These are phyloP conservation scores for Scaptomyza reducta DNA, from an alignment of 2,888 invertebrate species.

Conservation along the genomic window DNA sequence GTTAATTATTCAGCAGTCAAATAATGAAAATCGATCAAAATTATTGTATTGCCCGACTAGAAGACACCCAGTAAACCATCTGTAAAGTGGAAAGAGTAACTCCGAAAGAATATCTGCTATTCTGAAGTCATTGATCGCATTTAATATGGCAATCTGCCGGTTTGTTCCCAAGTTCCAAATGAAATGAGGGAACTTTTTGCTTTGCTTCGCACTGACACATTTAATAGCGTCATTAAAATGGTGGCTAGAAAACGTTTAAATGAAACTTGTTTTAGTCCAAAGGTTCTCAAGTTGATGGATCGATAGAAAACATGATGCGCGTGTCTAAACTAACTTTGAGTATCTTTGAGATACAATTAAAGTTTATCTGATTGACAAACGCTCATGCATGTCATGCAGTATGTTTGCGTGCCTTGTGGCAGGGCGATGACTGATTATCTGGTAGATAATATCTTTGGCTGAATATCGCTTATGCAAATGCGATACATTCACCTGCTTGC, in stretches of 20 bases:
- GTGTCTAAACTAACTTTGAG: background rate
- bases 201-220: conserved; percentile 28
- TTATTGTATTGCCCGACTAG: conserved; percentile 6
- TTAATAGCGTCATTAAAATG: conserved; percentile 55
- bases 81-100: background rate
- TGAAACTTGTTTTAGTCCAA: conserved; percentile 36
- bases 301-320: conserved; percentile 5
- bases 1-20: conserved; percentile 54
- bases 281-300: conserved; percentile 41
- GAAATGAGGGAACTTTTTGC: conserved; percentile 21
- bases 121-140: too few relatives aligned
- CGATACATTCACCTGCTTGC: conserved; percentile 43
- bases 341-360: background rate
- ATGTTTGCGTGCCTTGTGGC: background rate
- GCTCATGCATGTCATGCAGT: background rate
- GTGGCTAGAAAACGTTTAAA: conserved; percentile 35
- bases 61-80: conserved; percentile 10
- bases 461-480: conserved; percentile 15
- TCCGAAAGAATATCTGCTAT: too few relatives aligned
- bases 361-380: conserved; percentile 2
- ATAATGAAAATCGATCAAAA: background rate
- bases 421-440: conserved; percentile 2
- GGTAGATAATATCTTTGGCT: conserved; percentile 14
- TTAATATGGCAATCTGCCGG: too few relatives aligned
- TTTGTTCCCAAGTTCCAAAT: conserved; percentile 9